Evolutionary conservation across 2,888 invertebrate species (phyloP).

Genomic region (Xanthorhoe spadicearia): DNA sequence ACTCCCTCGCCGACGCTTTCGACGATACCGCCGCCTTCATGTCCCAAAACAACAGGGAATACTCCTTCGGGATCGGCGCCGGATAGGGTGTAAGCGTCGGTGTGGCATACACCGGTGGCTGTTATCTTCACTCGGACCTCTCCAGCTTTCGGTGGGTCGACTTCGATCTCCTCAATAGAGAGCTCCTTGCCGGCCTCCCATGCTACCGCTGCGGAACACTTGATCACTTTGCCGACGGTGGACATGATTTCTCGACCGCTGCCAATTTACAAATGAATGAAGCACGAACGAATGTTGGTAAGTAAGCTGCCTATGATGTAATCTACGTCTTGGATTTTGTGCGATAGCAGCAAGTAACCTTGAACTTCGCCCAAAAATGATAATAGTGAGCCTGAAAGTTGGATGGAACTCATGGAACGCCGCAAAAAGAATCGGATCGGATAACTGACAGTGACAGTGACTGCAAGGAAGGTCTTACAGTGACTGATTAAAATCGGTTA

Average conservation of each 20-base stretch:
- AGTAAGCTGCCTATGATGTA: constrained; percentile 50
- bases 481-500: too few relatives aligned
- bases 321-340: constrained; percentile 22
- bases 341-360: constrained; percentile 16
- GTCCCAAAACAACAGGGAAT: constrained; percentile 97
- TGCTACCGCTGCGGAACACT: constrained; percentile 97
- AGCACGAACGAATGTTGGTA: too few relatives aligned
- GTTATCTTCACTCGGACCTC: constrained; percentile 94
- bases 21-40: constrained; percentile 98
- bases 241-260: constrained; percentile 63
- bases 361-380: constrained; percentile 26
- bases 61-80: constrained; percentile 96
- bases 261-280: constrained; percentile 55
- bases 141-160: constrained; percentile 96
- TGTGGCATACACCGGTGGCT: constrained; percentile 95
- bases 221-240: constrained; percentile 88
- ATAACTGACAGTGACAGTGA: too few relatives aligned
- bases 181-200: constrained; percentile 97
- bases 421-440: too few relatives aligned
- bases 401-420: too few relatives aligned
- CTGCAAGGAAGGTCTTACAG: too few relatives aligned
- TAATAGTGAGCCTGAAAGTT: too few relatives aligned
- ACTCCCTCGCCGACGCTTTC: constrained; percentile 98
- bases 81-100: constrained; percentile 94
- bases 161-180: constrained; percentile 95